Conservation (phyloP, 2,797 vertebrate genomes). For the Falco rusticolus region DNA sequence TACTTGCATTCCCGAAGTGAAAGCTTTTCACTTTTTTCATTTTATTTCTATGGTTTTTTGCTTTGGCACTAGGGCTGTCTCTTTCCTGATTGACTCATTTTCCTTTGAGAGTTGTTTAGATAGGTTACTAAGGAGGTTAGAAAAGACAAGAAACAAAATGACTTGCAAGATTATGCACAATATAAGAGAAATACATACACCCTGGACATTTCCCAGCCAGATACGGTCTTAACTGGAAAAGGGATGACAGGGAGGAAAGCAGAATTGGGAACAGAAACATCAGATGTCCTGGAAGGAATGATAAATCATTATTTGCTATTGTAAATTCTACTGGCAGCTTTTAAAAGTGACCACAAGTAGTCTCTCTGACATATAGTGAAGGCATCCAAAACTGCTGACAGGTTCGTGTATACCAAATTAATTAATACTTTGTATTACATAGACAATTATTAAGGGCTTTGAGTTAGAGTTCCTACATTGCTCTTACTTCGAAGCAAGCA, state of each 20-base stretch:
- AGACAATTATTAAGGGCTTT: not conserved
- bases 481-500: not conserved
- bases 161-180: conserved; percentile 24
- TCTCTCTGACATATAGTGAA: not conserved
- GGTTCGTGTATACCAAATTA: not conserved
- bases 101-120: conserved; percentile 36
- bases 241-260: not conserved
- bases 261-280: conserved; percentile 4
- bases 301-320: conserved; percentile 23
- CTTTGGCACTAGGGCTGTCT: not conserved
- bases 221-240: not conserved
- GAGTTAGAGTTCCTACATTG: not conserved
- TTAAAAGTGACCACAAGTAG: conserved; percentile 10
- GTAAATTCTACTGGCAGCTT: conserved; percentile 12
- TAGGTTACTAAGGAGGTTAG: conserved; percentile 26
- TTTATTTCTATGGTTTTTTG: not conserved
- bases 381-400: not conserved
- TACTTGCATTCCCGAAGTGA: not conserved
- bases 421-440: not conserved
- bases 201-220: conserved; percentile 21
- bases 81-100: conserved; percentile 21
- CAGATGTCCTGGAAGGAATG: not conserved
- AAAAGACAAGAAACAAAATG: conserved; percentile 51
- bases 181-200: not conserved
- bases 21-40: not conserved